Conservation (phyloP, 2,113 vertebrate species). For the Salvelinus sp. region DNA sequence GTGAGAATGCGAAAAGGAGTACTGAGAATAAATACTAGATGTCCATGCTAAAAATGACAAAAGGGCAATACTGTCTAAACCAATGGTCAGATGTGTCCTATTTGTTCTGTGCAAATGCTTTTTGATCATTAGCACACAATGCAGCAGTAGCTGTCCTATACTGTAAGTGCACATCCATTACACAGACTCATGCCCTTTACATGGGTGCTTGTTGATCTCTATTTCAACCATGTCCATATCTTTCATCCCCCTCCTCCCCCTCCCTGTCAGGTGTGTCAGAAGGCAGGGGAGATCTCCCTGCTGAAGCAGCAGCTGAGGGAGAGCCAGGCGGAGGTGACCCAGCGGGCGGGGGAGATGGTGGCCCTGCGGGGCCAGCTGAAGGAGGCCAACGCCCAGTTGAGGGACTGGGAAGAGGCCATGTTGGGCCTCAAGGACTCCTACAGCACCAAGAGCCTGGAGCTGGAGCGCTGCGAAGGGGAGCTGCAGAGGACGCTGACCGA, state of each 20-base stretch:
- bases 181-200: too few species aligned
- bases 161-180: too few species aligned
- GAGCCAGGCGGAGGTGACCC: conserved; percentile 83
- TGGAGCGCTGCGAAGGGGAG: conserved; percentile 77
- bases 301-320: conserved; percentile 89
- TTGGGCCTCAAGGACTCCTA: conserved; percentile 84
- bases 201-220: not conserved
- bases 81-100: too few species aligned
- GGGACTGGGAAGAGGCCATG: conserved; percentile 84
- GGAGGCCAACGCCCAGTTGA: conserved; percentile 82
- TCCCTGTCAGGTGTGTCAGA: conserved; percentile 82
- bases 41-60: not conserved
- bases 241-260: not conserved
- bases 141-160: too few species aligned
- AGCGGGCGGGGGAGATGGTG: conserved; percentile 86
- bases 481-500: conserved; percentile 75
- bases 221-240: not conserved
- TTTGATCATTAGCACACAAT: too few species aligned
- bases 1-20: not conserved
- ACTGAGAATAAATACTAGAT: not conserved
- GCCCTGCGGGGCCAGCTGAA: conserved; percentile 82
- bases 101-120: too few species aligned
- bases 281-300: conserved; percentile 86
- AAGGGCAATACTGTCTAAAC: too few species aligned
- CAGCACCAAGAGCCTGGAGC: conserved; percentile 83